Evolutionary conservation across 1,140 invertebrate species (phyloP).

Genomic region (Heliconius congener): DNA sequence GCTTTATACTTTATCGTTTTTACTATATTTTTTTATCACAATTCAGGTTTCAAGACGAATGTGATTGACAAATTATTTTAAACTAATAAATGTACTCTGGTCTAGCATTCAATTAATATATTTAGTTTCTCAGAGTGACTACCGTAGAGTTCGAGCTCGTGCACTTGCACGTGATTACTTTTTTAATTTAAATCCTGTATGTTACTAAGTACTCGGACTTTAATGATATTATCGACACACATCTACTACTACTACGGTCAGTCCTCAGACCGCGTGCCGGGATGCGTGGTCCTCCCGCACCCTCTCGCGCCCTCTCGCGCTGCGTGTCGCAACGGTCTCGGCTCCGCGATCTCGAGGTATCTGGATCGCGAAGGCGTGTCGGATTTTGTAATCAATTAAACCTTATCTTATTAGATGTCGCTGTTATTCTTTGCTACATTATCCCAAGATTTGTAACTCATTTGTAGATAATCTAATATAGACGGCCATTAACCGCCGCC

Average conservation of each 20-base stretch:
- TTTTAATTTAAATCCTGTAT: no score
- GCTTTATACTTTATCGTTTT: not conserved
- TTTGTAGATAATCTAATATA: not conserved
- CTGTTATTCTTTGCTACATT: not conserved
- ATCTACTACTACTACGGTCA: no score
- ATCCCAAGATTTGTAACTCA: not conserved
- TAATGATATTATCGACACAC: no score
- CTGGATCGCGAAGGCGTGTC: conserved; percentile 5
- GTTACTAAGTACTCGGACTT: no score
- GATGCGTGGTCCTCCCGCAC: not conserved
- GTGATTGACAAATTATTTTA: not conserved
- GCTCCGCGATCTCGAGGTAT: conserved; percentile 15
- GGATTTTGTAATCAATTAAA: not conserved
- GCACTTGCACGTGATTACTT: no score
- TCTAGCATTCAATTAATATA: no score
- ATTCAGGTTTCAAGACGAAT: not conserved
- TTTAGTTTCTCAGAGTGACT: no score
- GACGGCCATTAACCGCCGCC: not conserved
- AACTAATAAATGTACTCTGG: not conserved
- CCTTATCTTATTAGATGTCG: conserved; percentile 1
- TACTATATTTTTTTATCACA: not conserved
- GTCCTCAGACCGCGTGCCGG: no score
- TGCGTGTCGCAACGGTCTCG: not conserved
- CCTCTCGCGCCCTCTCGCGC: not conserved
- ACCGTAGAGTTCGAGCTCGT: no score